A percentile compares a stretch with the other conserved stretches of the same genome.
These are phyloP conservation scores for Siniperca chuatsi DNA, from an alignment of 2,113 vertebrate species.

Conservation along the genomic window DNA sequence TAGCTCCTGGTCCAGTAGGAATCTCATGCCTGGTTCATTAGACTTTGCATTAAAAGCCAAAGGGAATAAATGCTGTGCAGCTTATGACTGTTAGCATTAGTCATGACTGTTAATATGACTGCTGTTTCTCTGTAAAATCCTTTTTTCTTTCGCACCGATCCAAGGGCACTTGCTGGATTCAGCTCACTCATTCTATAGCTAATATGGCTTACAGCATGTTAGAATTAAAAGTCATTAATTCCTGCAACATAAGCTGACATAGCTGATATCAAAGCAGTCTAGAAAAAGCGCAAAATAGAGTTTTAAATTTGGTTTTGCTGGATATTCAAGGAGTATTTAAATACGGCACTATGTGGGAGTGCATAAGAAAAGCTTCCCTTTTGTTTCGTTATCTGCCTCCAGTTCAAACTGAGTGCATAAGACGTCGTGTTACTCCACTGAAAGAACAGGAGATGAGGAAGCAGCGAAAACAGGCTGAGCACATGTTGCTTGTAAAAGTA, in stretches of 20 bases:
- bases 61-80: conserved; percentile 56
- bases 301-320: conserved; percentile 44
- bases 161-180: conserved; percentile 30
- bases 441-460: conserved; percentile 58
- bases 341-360: conserved; percentile 21
- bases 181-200: neutral
- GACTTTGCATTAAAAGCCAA: conserved; percentile 71
- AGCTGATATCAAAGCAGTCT: conserved; percentile 32
- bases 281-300: conserved; percentile 18
- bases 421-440: conserved; percentile 17
- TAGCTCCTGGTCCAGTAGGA: conserved; percentile 66
- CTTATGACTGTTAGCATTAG: conserved; percentile 60
- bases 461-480: conserved; percentile 48
- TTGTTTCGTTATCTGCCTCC: conserved; percentile 53
- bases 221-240: conserved; percentile 34
- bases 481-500: conserved; percentile 58
- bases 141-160: conserved; percentile 20
- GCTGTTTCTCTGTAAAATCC: conserved; percentile 31
- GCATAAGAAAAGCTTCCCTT: conserved; percentile 39
- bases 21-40: conserved; percentile 67
- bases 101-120: conserved; percentile 47
- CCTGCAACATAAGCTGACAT: conserved; percentile 6
- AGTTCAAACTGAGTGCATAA: conserved; percentile 59
- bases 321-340: conserved; percentile 40
- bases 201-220: conserved; percentile 5